Evolutionary conservation across 2,888 invertebrate species (phyloP).

Genomic region (Didymodactylos carnosus): DNA sequence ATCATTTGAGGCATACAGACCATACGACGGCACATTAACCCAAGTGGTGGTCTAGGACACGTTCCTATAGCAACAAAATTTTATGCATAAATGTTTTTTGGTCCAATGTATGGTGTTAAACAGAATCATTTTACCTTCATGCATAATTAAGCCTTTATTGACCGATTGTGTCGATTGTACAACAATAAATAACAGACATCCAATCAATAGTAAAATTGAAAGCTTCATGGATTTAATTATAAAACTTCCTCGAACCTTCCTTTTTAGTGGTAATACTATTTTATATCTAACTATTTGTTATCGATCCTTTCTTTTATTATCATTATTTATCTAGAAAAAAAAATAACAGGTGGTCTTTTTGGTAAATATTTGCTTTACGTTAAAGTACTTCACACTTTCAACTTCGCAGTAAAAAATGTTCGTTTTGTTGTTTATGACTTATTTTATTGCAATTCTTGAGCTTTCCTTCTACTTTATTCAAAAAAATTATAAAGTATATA

Average conservation of each 20-base stretch:
- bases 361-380: not conserved
- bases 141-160: not conserved
- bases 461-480: no score
- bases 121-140: not conserved
- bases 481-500: no score
- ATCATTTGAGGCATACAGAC: not conserved
- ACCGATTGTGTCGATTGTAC: not conserved
- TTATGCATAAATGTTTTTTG: not conserved
- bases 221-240: not conserved
- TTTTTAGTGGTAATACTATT: not conserved
- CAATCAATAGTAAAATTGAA: not conserved
- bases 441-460: no score
- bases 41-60: not conserved
- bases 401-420: no score
- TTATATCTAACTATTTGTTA: not conserved
- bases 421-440: no score
- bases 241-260: not conserved
- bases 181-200: not conserved
- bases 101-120: not conserved
- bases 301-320: not conserved
- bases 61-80: not conserved
- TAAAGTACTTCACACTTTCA: not conserved
- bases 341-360: not conserved
- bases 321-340: not conserved
- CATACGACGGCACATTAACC: not conserved